Evolutionary conservation across 30 jellyfish, hydroid and myxozoan genomes (phyloP), one percentile per base, ranked within the genome.

Genomic region (Clytia hemisphaerica): DNA sequence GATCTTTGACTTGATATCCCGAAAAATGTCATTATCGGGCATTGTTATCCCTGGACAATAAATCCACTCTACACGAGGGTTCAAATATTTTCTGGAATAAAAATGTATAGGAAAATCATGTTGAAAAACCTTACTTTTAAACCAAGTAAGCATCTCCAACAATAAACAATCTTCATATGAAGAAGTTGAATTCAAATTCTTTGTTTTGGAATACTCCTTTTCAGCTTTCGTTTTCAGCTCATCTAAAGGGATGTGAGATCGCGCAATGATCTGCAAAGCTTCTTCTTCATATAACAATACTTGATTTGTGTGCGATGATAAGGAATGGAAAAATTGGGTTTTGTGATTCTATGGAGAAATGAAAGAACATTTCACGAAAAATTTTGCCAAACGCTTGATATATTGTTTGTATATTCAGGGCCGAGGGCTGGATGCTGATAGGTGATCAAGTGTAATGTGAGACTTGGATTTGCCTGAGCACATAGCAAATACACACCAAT

Each of bases 61-160:
- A n/a, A n/a, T n/a, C n/a, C n/a, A n/a, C n/a, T n/a, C n/a, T n/a
- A n/a, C n/a, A n/a, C n/a, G n/a, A n/a, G n/a, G n/a, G n/a, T n/a
- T n/a, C n/a, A n/a, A n/a, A n/a, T n/a, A n/a, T n/a, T n/a, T n/a
- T n/a, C n/a, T n/a, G n/a, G n/a, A n/a, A n/a, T n/a, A n/a, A n/a
- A n/a, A n/a, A n/a, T n/a, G n/a, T n/a, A n/a, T n/a, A n/a, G n/a
- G n/a, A n/a, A n/a, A n/a, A n/a, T n/a, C n/a, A n/a, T n/a, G n/a
- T n/a, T 21, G 15, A 35, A 26, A 38, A 6, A 30, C 46, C 91
- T 31, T 61, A 83, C 95, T 53, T 70, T 83, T 83, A 49, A 83
- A 83, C 95, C 95, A 83, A 19, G 61, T 63, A 19, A 83, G 82
- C 75, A 83, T 31, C 19, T 54, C 81, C 46, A 83, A 71, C 59